phyloP scores from a whole-genome alignment of 1,140 invertebrate genomes.

The Brachionus calyciflorus region DNA sequence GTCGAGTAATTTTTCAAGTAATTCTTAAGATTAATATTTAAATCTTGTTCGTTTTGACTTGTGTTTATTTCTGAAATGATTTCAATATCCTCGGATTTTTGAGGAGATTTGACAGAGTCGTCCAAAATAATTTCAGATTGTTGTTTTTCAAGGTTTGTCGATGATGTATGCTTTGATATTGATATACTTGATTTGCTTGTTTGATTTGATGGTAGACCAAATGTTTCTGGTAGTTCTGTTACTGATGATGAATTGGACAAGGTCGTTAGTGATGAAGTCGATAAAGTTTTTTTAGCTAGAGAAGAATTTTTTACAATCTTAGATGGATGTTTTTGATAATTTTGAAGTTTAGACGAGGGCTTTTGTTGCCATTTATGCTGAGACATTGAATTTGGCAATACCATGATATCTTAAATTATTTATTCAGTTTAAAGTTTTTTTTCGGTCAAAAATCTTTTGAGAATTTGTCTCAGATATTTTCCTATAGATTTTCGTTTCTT shows the following conservation, averaged over 20 bases:
- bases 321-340: too few relatives aligned
- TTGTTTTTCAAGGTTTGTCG: constrained; percentile 15
- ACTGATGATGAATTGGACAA: constrained; percentile 6
- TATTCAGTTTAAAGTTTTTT: too few relatives aligned
- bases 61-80: constrained; percentile 20
- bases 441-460: too few relatives aligned
- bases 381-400: constrained; percentile 35
- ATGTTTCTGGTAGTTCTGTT: constrained; percentile 39
- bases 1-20: constrained; percentile 21
- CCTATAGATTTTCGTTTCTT: too few relatives aligned
- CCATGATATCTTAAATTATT: constrained; percentile 33
- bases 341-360: not conserved
- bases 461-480: too few relatives aligned
- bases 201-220: constrained; percentile 38
- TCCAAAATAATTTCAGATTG: not conserved
- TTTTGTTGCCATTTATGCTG: constrained; percentile 37
- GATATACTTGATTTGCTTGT: not conserved
- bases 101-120: not conserved
- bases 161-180: constrained; percentile 5
- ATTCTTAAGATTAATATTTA: constrained; percentile 17
- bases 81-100: constrained; percentile 40
- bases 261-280: not conserved
- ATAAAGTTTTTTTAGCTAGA: constrained; percentile 3
- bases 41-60: not conserved
- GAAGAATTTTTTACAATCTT: too few relatives aligned